Evolutionary conservation across 92 coral and sea anemone genomes (phyloP).

Genomic region (Epizoanthus fatuus): DNA sequence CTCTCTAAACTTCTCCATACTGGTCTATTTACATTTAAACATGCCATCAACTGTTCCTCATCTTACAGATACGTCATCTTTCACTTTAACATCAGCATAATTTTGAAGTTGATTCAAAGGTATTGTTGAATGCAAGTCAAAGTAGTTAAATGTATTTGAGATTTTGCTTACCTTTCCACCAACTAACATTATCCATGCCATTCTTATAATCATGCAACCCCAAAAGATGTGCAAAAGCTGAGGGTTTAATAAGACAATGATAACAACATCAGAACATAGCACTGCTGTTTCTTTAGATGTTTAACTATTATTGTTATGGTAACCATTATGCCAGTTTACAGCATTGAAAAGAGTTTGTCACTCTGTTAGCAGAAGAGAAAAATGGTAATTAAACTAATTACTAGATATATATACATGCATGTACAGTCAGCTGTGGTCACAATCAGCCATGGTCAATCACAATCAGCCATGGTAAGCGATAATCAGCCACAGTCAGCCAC

Average conservation of each 20-base stretch:
- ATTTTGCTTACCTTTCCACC: slow-evolving; percentile 81
- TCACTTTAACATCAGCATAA: too few relatives aligned
- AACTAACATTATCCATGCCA: slow-evolving; percentile 61
- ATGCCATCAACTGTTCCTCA: too few relatives aligned
- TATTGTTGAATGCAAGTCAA: background rate
- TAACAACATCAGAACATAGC: background rate
- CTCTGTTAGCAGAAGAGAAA: background rate
- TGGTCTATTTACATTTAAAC: too few relatives aligned
- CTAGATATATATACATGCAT: background rate
- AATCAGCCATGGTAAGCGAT: too few relatives aligned
- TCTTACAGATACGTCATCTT: too few relatives aligned
- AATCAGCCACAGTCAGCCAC: too few relatives aligned
- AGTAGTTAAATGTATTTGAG: background rate
- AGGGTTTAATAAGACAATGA: background rate
- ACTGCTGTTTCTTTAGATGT: too few relatives aligned
- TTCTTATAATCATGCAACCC: slow-evolving; percentile 83
- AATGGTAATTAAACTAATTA: background rate
- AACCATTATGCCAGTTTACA: background rate
- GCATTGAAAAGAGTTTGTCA: background rate
- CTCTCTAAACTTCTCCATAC: too few relatives aligned
- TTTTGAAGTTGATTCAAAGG: too few relatives aligned
- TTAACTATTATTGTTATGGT: too few relatives aligned
- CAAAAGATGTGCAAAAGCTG: slow-evolving; percentile 92
- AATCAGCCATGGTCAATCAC: too few relatives aligned
- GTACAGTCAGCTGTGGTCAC: too few relatives aligned